Evolutionary conservation across 2,113 vertebrate genomes (phyloP).

Genomic region (Atractosteus spatula): DNA sequence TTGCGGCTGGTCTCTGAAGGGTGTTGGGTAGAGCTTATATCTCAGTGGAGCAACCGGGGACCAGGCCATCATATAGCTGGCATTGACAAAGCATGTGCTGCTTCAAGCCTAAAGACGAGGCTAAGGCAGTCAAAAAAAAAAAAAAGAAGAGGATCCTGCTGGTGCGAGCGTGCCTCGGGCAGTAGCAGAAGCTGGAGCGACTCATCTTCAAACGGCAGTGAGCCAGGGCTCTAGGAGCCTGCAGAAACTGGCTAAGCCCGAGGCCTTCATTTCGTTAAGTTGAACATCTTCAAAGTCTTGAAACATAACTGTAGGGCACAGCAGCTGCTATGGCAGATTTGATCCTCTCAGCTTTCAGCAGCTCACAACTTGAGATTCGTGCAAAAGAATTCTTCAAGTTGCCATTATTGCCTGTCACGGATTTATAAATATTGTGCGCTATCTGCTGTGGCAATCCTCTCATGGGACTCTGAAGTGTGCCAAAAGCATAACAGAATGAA

Average conservation of each 20-base stretch:
- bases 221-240: constrained; percentile 76
- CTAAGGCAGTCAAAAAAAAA: constrained; percentile 54
- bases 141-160: constrained; percentile 58
- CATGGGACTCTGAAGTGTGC: constrained; percentile 79
- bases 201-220: constrained; percentile 84
- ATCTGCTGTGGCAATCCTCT: constrained; percentile 69
- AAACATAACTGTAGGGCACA: constrained; percentile 82
- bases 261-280: constrained; percentile 70
- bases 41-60: constrained; percentile 44
- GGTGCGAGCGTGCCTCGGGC: constrained; percentile 71
- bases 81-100: constrained; percentile 64
- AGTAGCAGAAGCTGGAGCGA: constrained; percentile 68
- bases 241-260: constrained; percentile 81
- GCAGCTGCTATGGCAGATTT: constrained; percentile 80
- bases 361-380: constrained; percentile 76
- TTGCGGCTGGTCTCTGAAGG: constrained; percentile 58
- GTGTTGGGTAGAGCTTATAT: constrained; percentile 57
- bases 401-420: constrained; percentile 83
- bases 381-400: constrained; percentile 82
- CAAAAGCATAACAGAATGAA: constrained; percentile 87
- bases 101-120: constrained; percentile 64
- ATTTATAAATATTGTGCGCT: constrained; percentile 82
- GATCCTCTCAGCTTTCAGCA: constrained; percentile 80
- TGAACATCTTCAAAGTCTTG: constrained; percentile 78
- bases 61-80: constrained; percentile 58